phyloP scores from a whole-genome alignment of 2,113 vertebrate genomes.

The Erythrolamprus reginae region DNA sequence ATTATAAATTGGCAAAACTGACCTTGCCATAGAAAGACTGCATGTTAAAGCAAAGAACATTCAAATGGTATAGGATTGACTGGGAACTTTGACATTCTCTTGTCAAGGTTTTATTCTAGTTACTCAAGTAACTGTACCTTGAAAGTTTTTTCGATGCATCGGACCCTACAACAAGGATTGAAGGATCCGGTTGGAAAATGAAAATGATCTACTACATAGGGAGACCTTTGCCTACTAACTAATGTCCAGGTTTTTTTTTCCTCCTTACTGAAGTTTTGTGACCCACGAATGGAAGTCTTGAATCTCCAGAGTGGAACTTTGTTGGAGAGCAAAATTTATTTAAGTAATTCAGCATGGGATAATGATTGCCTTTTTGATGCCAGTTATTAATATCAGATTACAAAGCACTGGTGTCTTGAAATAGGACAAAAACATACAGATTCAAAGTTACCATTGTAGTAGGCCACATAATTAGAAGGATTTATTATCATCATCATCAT shows the following conservation, averaged over 20 bases:
- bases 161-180: not conserved
- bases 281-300: not conserved
- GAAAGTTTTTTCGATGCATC: not conserved
- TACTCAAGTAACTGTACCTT: not conserved
- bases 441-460: not conserved
- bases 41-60: not conserved
- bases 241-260: not conserved
- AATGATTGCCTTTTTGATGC: not conserved
- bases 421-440: not conserved
- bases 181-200: not conserved
- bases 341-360: not conserved
- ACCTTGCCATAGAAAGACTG: not conserved
- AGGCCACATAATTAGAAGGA: too few species aligned
- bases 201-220: not conserved
- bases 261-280: conserved; percentile 4
- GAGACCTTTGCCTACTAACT: not conserved
- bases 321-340: not conserved
- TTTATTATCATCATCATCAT: too few species aligned
- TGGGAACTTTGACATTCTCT: not conserved
- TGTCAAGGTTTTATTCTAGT: not conserved
- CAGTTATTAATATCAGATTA: not conserved
- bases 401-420: not conserved
- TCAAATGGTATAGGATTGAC: not conserved
- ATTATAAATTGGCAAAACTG: not conserved
- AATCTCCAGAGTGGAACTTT: not conserved